Conservation (phyloP, 2,888 invertebrate species). For the Punctoribates punctum region DNA sequence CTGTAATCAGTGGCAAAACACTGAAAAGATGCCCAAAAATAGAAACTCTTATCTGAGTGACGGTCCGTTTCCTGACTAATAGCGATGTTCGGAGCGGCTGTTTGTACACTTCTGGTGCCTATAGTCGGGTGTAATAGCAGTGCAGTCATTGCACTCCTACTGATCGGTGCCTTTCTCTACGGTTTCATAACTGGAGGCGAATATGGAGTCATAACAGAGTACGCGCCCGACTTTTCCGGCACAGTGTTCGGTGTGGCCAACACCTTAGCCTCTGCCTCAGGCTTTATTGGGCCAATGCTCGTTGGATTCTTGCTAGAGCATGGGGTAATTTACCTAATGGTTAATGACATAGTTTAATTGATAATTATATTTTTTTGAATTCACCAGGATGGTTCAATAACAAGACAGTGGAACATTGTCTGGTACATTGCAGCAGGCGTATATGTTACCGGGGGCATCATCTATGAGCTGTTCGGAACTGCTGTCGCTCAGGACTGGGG, state of each 20-base stretch:
- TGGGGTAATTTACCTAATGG: not conserved
- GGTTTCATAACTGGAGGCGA: constrained; percentile 39
- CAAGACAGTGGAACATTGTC: constrained; percentile 24
- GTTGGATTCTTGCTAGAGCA: constrained; percentile 42
- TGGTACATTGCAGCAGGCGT: constrained; percentile 22
- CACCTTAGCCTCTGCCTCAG: constrained; percentile 41
- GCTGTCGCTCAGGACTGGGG: constrained; percentile 26
- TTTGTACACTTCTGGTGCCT: constrained; percentile 36
- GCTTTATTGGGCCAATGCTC: constrained; percentile 43
- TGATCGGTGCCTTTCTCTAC: constrained; percentile 31
- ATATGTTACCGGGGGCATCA: constrained; percentile 24
- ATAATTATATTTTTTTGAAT: not conserved
- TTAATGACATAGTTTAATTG: not conserved
- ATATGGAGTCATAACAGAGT: constrained; percentile 17
- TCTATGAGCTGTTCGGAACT: constrained; percentile 20
- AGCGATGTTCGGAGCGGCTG: constrained; percentile 29
- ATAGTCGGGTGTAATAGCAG: not conserved
- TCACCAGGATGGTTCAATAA: not conserved
- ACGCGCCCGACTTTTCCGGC: constrained; percentile 42
- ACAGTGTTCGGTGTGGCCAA: constrained; percentile 45
- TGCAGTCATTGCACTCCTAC: constrained; percentile 34
- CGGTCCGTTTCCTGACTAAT: no score
- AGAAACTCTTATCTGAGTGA: no score
- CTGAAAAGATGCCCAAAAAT: no score
- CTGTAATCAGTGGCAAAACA: no score